Evolutionary conservation across 2,888 invertebrate species (phyloP), one percentile per base, ranked within the genome.

Genomic region (Drosophila mimetica): DNA sequence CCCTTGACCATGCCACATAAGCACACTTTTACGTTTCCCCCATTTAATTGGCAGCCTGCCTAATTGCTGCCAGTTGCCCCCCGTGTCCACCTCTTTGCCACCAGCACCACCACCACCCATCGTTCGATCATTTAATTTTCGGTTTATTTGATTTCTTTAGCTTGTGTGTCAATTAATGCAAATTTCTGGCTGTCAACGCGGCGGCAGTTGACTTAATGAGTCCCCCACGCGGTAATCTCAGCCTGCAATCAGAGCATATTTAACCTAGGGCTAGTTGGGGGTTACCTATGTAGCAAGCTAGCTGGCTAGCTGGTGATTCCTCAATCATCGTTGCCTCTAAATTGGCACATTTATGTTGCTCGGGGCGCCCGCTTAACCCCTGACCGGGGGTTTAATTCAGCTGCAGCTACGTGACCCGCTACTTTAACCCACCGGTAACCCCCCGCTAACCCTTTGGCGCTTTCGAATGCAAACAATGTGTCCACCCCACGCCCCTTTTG

Each of bases 121-220:
- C 76, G 70, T 37, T 84, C 67, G 64, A 76, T 79, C 50, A 75
- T 71, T 85, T 71, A 46, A 37, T 39, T 52, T 52, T 53, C 44
- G 11, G 39, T 64, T 54, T 47, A 22, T 63, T 47, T 61, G 39
- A 63, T 46, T 41, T 60, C 47, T 25, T 22, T 25, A 6, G 48
- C 55, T 65, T 66, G 60, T 46, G 61, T 46, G 61, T 75, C 83
- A 86, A 79, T 79, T 86, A 82, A 71, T 77, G 59, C 57, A 41
- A 70, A 79, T 86, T 64, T 55, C 34, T 55, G 36, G 11, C 64
- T 65, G 65, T 64, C 65, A 51, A 30, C 59, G 32, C 66, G 51
- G 32, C 66, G 51, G 30, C 66, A 46, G 41, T 63, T 67, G 53
- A 9, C 30, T 53, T 65, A 53, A 67, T 65, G 67, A 47, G 39